Evolutionary conservation across 2,113 vertebrate genomes (phyloP).

Genomic region (Hyperopisus bebe): DNA sequence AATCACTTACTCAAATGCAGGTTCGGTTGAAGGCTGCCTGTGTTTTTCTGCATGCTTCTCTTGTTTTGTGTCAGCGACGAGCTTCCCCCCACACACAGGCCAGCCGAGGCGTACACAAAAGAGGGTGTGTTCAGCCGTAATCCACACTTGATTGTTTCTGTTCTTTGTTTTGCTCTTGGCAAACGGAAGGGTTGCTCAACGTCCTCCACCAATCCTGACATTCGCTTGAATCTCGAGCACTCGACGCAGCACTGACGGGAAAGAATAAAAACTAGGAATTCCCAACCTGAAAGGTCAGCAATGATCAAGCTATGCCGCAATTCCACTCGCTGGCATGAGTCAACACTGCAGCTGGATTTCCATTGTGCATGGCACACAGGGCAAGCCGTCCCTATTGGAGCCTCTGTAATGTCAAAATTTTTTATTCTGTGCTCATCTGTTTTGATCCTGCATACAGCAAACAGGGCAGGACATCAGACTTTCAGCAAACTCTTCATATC

Average conservation of each 20-base stretch:
- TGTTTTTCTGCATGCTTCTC: slow-evolving; percentile 39
- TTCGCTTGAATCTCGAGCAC: background rate
- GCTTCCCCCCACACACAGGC: slow-evolving; percentile 29
- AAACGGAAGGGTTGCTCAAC: background rate
- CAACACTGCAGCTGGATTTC: background rate
- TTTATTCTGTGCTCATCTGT: background rate
- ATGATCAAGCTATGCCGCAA: background rate
- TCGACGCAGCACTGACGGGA: background rate
- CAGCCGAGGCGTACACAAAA: slow-evolving; percentile 51
- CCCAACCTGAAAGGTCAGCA: background rate
- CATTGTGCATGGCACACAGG: background rate
- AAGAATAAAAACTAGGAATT: background rate
- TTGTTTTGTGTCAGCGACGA: slow-evolving; percentile 46
- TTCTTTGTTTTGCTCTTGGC: slow-evolving; percentile 37
- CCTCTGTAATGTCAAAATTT: background rate
- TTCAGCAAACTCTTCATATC: background rate
- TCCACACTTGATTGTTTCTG: slow-evolving; percentile 47
- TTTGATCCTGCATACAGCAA: background rate
- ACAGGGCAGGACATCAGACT: background rate
- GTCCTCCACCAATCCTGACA: background rate
- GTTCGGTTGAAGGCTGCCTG: background rate
- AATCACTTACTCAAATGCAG: background rate
- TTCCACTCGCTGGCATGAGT: background rate
- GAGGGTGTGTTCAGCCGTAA: slow-evolving; percentile 56
- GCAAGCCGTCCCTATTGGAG: background rate